phyloP scores from a whole-genome alignment of 1,140 invertebrate species.

The Melitaea cinxia region DNA sequence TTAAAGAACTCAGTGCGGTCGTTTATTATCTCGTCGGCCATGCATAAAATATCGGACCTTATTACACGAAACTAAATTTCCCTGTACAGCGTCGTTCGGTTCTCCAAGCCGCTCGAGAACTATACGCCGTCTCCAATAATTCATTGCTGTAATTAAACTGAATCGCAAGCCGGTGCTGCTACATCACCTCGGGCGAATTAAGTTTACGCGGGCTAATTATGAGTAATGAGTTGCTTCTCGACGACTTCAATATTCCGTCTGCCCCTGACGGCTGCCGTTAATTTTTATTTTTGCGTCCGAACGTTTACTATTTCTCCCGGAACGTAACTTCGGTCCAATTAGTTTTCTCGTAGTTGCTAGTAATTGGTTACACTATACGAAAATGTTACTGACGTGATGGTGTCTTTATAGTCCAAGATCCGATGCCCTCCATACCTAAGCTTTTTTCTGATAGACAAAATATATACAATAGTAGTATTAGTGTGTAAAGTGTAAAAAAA shows the following conservation, averaged over 20 bases:
- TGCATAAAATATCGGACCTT: slow-evolving; percentile 25
- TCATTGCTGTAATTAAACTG: slow-evolving; percentile 53
- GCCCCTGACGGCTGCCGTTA: slow-evolving; percentile 51
- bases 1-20: slow-evolving; percentile 6
- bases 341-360: slow-evolving; percentile 48
- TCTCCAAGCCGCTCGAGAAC: slow-evolving; percentile 27
- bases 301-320: slow-evolving; percentile 49
- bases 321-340: slow-evolving; percentile 52
- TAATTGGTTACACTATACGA: slow-evolving; percentile 40
- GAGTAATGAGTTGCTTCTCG: slow-evolving; percentile 65
- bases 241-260: slow-evolving; percentile 58
- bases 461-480: no score
- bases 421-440: no score
- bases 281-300: slow-evolving; percentile 56
- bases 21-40: slow-evolving; percentile 10
- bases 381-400: slow-evolving; percentile 27
- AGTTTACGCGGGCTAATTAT: slow-evolving; percentile 71
- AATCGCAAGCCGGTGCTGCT: slow-evolving; percentile 51
- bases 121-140: slow-evolving; percentile 38
- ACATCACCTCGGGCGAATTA: slow-evolving; percentile 56
- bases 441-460: no score
- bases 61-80: slow-evolving; percentile 19
- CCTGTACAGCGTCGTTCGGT: slow-evolving; percentile 4
- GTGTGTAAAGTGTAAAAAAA: no score
- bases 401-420: no score